These are phyloP conservation scores for Drosophila chauvacae DNA, from an alignment of 1,140 invertebrate genomes.

Conservation along the genomic window DNA sequence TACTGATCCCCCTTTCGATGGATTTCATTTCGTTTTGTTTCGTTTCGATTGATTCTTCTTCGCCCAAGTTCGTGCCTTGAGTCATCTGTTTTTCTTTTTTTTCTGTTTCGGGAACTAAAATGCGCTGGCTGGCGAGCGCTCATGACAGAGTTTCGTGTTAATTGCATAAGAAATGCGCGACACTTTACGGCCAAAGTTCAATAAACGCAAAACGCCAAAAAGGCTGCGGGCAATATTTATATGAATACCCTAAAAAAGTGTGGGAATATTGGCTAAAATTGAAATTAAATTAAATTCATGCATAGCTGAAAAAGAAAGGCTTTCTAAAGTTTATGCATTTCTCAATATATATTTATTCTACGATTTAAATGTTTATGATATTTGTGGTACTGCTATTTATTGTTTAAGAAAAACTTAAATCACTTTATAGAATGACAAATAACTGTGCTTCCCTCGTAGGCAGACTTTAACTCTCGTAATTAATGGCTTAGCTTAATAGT, in stretches of 20 bases:
- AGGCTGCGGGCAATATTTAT: slow-evolving; percentile 21
- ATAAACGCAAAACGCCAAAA: slow-evolving; percentile 67
- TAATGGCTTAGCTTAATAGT: background rate
- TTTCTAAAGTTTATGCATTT: background rate
- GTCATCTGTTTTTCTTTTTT: slow-evolving; percentile 68
- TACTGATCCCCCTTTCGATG: slow-evolving; percentile 15
- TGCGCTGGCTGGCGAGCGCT: background rate
- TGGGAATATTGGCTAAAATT: background rate
- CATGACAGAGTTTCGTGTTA: slow-evolving; percentile 64
- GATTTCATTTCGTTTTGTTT: slow-evolving; percentile 29
- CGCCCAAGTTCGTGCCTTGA: slow-evolving; percentile 70
- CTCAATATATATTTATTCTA: background rate
- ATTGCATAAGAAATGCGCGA: slow-evolving; percentile 75
- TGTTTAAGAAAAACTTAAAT: no score
- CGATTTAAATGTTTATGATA: background rate
- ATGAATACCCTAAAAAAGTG: slow-evolving; percentile 8
- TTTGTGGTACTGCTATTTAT: background rate
- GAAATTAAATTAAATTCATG: background rate
- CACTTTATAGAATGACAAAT: background rate
- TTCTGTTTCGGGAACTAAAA: slow-evolving; percentile 17
- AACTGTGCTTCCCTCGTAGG: background rate
- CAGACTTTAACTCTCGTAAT: background rate
- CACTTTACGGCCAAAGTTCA: slow-evolving; percentile 68
- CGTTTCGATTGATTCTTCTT: slow-evolving; percentile 25
- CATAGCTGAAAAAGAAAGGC: background rate